Percentiles rank a stretch among this genome's conserved stretches.
These are phyloP conservation scores for Umimayanthus chanpuru DNA, from an alignment of 92 coral and sea anemone genomes.

Conservation along the genomic window DNA sequence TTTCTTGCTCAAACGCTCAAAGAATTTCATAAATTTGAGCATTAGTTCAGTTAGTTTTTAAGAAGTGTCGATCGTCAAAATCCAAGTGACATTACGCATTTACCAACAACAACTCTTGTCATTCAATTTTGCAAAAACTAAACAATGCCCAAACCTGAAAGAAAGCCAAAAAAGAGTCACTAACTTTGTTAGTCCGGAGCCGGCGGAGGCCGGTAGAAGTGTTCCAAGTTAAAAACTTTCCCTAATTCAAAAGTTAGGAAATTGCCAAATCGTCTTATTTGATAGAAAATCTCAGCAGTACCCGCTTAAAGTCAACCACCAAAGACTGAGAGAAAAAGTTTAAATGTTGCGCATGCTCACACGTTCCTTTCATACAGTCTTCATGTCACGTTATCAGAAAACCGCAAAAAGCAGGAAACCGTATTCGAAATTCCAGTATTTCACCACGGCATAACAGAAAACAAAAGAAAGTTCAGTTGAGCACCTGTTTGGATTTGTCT, in stretches of 20 bases:
- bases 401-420: background rate
- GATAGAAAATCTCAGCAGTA: background rate
- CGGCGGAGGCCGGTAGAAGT: background rate
- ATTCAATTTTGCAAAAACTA: background rate
- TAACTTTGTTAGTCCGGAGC: background rate
- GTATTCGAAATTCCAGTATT: background rate
- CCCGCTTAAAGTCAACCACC: no score
- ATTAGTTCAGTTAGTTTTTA: background rate
- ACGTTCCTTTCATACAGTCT: background rate
- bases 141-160: no score
- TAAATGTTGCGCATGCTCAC: background rate
- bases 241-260: background rate
- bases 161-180: no score
- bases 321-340: no score
- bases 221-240: no score
- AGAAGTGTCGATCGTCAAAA: background rate
- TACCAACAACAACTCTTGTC: background rate
- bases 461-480: no score
- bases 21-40: background rate
- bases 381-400: background rate
- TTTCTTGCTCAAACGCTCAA: background rate
- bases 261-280: no score
- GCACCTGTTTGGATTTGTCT: background rate
- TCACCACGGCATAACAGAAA: no score
- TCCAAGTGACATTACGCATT: background rate